A percentile compares a stretch with the other conserved stretches of the same genome.
Evolutionary conservation across 37 sponge, comb jelly and placozoan species (phyloP).

Genomic region (Cliona cf. orientalis): DNA sequence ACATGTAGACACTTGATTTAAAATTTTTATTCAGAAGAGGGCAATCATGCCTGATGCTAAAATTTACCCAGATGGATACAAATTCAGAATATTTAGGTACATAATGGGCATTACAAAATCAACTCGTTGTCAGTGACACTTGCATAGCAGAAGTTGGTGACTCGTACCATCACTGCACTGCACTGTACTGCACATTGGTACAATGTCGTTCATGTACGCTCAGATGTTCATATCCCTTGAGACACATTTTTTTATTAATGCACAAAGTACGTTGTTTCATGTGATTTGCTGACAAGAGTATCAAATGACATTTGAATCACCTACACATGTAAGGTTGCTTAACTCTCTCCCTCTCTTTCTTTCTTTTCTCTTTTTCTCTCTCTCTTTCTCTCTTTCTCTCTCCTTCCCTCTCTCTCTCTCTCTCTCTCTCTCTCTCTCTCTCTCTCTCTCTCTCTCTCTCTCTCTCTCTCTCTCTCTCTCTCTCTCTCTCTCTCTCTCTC

Average conservation of each 20-base stretch:
- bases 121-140: no score
- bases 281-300: neutral
- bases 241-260: no score
- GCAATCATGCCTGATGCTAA: no score
- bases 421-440: slow-evolving; percentile 1
- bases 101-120: no score
- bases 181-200: neutral
- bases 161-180: no score
- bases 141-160: no score
- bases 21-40: no score
- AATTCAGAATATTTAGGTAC: no score
- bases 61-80: no score
- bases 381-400: slow-evolving; percentile 21
- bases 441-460: slow-evolving; percentile 8
- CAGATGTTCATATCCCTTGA: neutral
- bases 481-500: slow-evolving; percentile 16
- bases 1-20: no score
- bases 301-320: neutral
- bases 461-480: slow-evolving; percentile 26
- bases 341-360: no score
- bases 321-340: neutral
- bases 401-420: slow-evolving; percentile 2
- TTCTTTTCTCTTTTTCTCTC: slow-evolving; percentile 5
- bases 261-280: no score
- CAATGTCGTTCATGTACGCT: neutral